Evolutionary conservation across 1,140 invertebrate species (phyloP).

Genomic region (Scaptomyza pallida): DNA sequence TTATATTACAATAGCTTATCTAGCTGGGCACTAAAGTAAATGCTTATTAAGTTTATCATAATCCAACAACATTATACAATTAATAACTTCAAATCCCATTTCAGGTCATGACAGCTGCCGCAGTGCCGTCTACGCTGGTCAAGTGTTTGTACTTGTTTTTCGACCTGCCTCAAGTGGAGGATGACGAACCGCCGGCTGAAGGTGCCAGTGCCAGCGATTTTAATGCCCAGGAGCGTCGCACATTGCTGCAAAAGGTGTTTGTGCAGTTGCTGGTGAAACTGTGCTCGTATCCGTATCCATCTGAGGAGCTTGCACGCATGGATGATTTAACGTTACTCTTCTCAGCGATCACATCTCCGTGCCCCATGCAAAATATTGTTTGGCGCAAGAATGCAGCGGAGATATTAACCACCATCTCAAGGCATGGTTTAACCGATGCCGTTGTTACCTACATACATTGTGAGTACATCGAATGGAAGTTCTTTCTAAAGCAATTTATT

Average conservation of each 20-base stretch:
- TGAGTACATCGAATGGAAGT: conserved; percentile 85
- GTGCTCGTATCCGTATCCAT: conserved; percentile 95
- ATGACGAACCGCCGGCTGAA: conserved; percentile 85
- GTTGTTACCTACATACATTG: conserved; percentile 99
- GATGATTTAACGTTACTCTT: conserved; percentile 98
- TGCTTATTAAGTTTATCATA: no score
- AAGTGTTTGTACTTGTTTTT: conserved; percentile 99
- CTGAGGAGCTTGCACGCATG: conserved; percentile 97
- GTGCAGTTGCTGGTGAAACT: conserved; percentile 97
- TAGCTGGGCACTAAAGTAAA: background rate
- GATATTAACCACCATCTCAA: conserved; percentile 97
- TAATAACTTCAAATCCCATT: no score
- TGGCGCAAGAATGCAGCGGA: conserved; percentile 97
- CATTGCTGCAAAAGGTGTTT: conserved; percentile 98
- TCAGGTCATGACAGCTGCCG: conserved; percentile 96
- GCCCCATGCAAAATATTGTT: conserved; percentile 94
- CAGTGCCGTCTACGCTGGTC: conserved; percentile 98
- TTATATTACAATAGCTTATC: no score
- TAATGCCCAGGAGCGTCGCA: conserved; percentile 94
- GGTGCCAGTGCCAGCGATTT: conserved; percentile 90
- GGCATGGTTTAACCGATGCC: conserved; percentile 95
- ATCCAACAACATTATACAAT: no score
- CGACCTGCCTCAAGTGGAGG: conserved; percentile 95
- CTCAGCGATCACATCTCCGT: conserved; percentile 97
- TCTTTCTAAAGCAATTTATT: no score